Conservation (phyloP, 1,140 invertebrate genomes). For the Vollenhovia emeryi region DNA sequence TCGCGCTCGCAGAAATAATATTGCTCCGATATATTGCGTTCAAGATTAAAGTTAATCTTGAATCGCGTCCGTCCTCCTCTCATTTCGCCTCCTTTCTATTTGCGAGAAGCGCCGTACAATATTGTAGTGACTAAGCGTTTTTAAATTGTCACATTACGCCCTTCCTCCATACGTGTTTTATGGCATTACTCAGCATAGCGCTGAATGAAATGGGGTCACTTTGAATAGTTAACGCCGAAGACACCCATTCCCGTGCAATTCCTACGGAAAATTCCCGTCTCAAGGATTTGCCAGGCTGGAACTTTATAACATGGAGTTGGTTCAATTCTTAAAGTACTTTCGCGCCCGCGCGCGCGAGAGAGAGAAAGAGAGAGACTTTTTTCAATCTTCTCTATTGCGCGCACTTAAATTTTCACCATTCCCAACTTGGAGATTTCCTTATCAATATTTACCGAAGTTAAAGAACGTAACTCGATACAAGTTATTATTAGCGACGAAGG, state of each 20-base stretch:
- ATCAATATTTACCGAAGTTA: neutral
- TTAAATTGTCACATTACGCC: constrained; percentile 27
- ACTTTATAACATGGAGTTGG: neutral
- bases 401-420: constrained; percentile 5
- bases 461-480: neutral
- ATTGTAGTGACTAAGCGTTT: constrained; percentile 7
- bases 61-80: too few species aligned
- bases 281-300: constrained; percentile 6
- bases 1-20: neutral
- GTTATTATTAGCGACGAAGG: neutral
- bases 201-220: constrained; percentile 34
- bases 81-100: neutral
- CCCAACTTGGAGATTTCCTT: neutral
- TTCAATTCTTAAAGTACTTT: constrained; percentile 2
- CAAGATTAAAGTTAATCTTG: neutral
- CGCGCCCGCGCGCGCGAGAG: too few species aligned
- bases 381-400: neutral
- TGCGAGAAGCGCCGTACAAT: neutral
- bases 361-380: neutral
- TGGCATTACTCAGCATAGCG: constrained; percentile 25
- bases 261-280: constrained; percentile 9
- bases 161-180: constrained; percentile 26
- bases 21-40: neutral
- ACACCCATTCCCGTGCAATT: neutral
- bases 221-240: constrained; percentile 36